Percentiles rank a stretch among this genome's conserved stretches.
These are phyloP conservation scores for Heliconius aoede DNA, from an alignment of 2,888 invertebrate genomes.

Conservation along the genomic window DNA sequence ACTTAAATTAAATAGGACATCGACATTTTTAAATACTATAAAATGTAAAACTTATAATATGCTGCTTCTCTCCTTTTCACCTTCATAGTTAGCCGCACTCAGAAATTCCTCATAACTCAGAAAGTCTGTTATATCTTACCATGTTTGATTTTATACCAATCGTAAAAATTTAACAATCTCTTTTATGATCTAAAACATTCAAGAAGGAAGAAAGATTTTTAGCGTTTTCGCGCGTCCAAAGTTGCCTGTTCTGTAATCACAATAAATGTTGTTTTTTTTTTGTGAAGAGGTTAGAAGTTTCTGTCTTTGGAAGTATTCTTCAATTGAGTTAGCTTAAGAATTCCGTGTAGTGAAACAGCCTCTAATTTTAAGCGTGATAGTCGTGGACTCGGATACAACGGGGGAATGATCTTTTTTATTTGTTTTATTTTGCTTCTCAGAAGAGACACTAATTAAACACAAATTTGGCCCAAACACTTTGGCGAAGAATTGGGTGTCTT, in stretches of 20 bases:
- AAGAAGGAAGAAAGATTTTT: background rate
- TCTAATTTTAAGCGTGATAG: background rate
- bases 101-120: conserved; percentile 18
- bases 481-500: background rate
- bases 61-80: background rate
- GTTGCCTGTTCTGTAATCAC: conserved; percentile 44
- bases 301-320: background rate
- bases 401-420: background rate
- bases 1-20: background rate
- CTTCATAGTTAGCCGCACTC: background rate
- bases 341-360: background rate
- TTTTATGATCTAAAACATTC: conserved; percentile 32
- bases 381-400: background rate
- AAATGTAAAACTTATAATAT: background rate
- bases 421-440: background rate
- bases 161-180: conserved; percentile 41
- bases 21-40: background rate
- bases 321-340: background rate
- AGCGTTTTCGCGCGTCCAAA: conserved; percentile 9
- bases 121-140: conserved; percentile 33
- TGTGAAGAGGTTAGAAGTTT: background rate
- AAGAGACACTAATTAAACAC: background rate
- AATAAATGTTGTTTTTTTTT: conserved; percentile 48
- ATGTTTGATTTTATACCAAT: conserved; percentile 38
- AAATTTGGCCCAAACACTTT: too few species aligned